Evolutionary conservation across 2,113 vertebrate species (phyloP).

Genomic region (Fulica atra): DNA sequence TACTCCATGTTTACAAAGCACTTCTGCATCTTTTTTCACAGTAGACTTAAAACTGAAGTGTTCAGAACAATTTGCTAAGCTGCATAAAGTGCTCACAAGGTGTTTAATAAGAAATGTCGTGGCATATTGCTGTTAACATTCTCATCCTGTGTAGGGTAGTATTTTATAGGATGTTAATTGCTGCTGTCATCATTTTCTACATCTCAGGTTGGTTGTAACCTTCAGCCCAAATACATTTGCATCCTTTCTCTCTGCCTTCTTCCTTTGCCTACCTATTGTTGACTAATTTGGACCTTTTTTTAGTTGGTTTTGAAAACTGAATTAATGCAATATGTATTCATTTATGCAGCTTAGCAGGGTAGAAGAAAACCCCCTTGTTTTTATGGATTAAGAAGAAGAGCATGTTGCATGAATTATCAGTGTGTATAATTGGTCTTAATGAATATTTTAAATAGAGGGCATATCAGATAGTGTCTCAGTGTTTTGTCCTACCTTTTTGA

Average conservation of each 20-base stretch:
- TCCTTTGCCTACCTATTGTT: not conserved
- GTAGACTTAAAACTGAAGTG: not conserved
- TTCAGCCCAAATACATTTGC: not conserved
- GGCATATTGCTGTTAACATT: not conserved
- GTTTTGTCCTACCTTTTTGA: constrained; percentile 17
- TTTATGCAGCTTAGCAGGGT: not conserved
- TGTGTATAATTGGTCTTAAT: constrained; percentile 27
- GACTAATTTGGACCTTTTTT: not conserved
- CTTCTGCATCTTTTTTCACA: not conserved
- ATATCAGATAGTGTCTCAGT: not conserved
- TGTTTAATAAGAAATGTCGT: not conserved
- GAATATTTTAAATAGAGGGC: constrained; percentile 22
- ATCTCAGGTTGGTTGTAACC: constrained; percentile 8
- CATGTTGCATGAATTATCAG: constrained; percentile 18
- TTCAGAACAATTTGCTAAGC: not conserved
- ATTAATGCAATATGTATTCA: not conserved
- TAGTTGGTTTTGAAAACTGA: not conserved
- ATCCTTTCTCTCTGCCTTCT: not conserved
- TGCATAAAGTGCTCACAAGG: not conserved
- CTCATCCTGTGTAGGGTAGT: not conserved
- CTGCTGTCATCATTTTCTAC: not conserved
- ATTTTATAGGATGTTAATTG: not conserved
- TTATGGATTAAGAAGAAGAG: not conserved
- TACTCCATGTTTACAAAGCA: not conserved
- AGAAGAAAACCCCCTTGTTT: not conserved